Evolutionary conservation across 2,113 vertebrate genomes (phyloP).

Genomic region (Cromileptes altivelis): DNA sequence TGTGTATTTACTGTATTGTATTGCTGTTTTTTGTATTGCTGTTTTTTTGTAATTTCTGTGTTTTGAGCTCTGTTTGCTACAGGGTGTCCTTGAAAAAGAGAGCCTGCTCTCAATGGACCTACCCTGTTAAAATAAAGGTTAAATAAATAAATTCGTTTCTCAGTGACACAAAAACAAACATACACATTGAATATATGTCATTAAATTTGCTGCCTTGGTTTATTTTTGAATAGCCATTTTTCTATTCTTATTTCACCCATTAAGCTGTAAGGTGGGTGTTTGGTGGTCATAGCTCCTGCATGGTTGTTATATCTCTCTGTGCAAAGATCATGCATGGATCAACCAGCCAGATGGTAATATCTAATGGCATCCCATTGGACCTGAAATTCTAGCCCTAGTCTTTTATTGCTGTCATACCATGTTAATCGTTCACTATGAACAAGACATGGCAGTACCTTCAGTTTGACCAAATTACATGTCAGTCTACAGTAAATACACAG

Average conservation of each 20-base stretch:
- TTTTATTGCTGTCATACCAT: slow-evolving; percentile 62
- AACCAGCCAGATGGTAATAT: slow-evolving; percentile 69
- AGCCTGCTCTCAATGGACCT: too few species aligned
- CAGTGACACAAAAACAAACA: background rate
- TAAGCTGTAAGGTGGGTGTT: slow-evolving; percentile 3
- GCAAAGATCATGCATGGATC: slow-evolving; percentile 48
- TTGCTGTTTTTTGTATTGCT: too few species aligned
- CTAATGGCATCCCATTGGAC: slow-evolving; percentile 66
- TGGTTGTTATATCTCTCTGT: slow-evolving; percentile 14
- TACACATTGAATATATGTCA: background rate
- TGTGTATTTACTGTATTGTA: too few species aligned
- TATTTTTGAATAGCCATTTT: background rate
- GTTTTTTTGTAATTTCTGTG: too few species aligned
- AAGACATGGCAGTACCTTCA: slow-evolving; percentile 40
- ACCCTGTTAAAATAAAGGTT: too few species aligned
- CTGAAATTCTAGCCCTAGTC: slow-evolving; percentile 56
- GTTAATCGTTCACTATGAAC: slow-evolving; percentile 59
- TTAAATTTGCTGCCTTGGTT: background rate
- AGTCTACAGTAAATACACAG: background rate
- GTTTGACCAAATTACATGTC: slow-evolving; percentile 14
- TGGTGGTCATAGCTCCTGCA: slow-evolving; percentile 15
- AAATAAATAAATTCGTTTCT: background rate
- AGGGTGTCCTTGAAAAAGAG: too few species aligned
- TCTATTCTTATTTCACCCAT: background rate
- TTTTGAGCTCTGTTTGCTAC: too few species aligned